Evolutionary conservation across 2,113 vertebrate genomes (phyloP), one percentile per base, ranked within the genome.

Genomic region (Acrocephalus arundinaceus): DNA sequence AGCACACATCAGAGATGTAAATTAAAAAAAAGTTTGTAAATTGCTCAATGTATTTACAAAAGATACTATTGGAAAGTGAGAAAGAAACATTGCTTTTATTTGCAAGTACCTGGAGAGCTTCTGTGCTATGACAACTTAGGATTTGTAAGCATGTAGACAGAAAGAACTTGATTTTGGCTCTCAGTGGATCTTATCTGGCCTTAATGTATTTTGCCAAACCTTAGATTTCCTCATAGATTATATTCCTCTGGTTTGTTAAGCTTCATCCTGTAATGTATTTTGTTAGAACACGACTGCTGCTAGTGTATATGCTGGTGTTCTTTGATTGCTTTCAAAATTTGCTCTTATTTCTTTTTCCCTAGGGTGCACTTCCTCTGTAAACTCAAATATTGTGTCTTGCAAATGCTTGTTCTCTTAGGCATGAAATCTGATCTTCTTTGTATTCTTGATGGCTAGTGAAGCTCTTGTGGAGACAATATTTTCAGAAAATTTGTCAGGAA

Each of bases 361-460:
- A 43, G 43, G 27, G 24, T 49, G 16, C 15, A 13, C 28, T 93
- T 87, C 70, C 37, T 31, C 14, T 73, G 5, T 83, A 77, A 88
- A 88, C 30, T 31, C 28, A 70, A 73, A 24, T 73, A 52, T 33
- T 39, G 27, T 4, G 3, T 91, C 74, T 85, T 93, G 58, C 28
- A 80, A 83, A 91, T 39, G 18, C 67, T 89, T 87, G 17, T 84
- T 97, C 87, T 86, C 21, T 74, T 63, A 94, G 78, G 46, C n/a
- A 37, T 63, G 43, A 63, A 78, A 77, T 35, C 22, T 83, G 70
- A 58, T 9, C 46, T 84, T 55, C 61, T 93, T 86, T 87, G 27
- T 88, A 66, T 90, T 90, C 25, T 49, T 81, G 46, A 43, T 88
- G 61, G 15, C 49, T 82, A 59, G 62, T 52, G 82, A 85, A 83